phyloP scores from a whole-genome alignment of 2,113 vertebrate species.

The Salvator merianae region DNA sequence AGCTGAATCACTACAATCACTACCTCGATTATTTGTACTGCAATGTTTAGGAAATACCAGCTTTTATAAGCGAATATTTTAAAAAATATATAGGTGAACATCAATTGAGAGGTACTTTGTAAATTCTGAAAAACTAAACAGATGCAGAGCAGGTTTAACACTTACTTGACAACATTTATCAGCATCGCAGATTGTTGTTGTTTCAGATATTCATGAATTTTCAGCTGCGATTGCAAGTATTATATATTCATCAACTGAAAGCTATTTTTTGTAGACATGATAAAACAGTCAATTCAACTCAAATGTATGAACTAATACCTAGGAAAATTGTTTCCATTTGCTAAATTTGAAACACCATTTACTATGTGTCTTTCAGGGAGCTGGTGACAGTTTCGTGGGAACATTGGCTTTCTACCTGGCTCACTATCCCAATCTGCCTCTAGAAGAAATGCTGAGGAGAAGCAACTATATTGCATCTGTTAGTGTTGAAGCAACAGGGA shows the following conservation, averaged over 20 bases:
- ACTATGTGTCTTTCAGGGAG: conserved; percentile 82
- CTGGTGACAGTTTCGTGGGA: conserved; percentile 96
- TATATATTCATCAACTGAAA: background rate
- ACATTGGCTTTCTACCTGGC: conserved; percentile 93
- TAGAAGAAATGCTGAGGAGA: conserved; percentile 90
- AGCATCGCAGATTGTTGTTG: background rate
- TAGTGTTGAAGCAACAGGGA: conserved; percentile 86
- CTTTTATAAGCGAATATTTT: background rate
- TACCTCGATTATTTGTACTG: background rate
- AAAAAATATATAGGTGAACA: background rate
- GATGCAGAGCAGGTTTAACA: too few relatives aligned
- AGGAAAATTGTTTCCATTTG: background rate
- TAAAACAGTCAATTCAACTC: background rate
- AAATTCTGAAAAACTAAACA: too few relatives aligned
- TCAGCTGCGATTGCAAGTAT: background rate
- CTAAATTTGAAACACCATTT: background rate
- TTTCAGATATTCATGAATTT: background rate
- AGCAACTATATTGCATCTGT: conserved; percentile 85
- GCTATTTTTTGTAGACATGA: background rate
- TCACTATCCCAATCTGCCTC: conserved; percentile 80
- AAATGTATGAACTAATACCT: background rate
- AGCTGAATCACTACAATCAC: background rate
- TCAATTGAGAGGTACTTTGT: too few relatives aligned
- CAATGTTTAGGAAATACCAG: background rate
- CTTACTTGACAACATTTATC: too few relatives aligned